phyloP scores from a whole-genome alignment of 2,888 invertebrate genomes.

The Chymomyza fuscimana region DNA sequence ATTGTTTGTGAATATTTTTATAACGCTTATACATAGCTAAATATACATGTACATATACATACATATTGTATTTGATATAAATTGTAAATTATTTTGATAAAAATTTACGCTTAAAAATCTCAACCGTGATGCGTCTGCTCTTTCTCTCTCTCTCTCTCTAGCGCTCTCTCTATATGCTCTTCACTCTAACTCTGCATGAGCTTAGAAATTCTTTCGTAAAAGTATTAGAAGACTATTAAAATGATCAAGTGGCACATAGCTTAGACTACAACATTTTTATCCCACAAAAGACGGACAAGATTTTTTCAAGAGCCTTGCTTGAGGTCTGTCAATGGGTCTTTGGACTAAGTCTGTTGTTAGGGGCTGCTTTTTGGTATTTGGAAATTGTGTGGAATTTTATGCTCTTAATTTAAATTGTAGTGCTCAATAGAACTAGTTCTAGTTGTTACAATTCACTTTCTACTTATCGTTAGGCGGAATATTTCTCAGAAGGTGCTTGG shows the following conservation, averaged over 20 bases:
- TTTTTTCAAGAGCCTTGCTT: no score
- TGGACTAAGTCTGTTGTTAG: not conserved
- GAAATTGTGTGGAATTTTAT: no score
- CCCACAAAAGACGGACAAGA: constrained; percentile 18
- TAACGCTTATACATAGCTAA: no score
- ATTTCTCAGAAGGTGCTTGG: no score
- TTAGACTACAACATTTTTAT: not conserved
- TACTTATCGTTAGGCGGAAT: constrained; percentile 37
- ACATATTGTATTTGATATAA: constrained; percentile 57
- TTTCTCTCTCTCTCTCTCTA: not conserved
- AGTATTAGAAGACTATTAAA: constrained; percentile 16
- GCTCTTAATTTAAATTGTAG: not conserved
- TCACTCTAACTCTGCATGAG: constrained; percentile 1
- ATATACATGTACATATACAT: no score
- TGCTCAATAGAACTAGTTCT: not conserved
- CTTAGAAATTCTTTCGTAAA: constrained; percentile 40
- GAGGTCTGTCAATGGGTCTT: no score
- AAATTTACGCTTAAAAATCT: constrained; percentile 68
- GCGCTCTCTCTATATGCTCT: not conserved
- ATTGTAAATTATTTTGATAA: constrained; percentile 71
- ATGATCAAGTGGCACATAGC: constrained; percentile 30
- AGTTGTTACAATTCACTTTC: constrained; percentile 20
- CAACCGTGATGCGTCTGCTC: constrained; percentile 37
- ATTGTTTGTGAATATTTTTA: no score
- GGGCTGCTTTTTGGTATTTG: not conserved